Percentiles rank a stretch among this genome's conserved stretches.
These are phyloP conservation scores for Coenonympha arcania DNA, from an alignment of 2,888 invertebrate species.

Conservation along the genomic window DNA sequence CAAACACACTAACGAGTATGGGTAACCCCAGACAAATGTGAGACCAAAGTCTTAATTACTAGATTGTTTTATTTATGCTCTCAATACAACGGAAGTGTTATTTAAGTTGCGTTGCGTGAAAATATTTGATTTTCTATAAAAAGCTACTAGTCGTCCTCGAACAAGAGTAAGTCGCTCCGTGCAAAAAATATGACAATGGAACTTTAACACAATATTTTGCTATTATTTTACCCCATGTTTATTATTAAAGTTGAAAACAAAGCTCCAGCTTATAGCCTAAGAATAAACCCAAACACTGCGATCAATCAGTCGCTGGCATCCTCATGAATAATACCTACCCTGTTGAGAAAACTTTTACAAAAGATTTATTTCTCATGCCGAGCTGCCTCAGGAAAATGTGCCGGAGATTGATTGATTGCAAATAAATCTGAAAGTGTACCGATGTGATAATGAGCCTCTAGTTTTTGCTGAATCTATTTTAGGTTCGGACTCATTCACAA, in stretches of 20 bases:
- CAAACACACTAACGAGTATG: no score
- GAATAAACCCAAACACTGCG: constrained; percentile 42
- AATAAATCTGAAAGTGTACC: constrained; percentile 41
- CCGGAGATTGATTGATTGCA: constrained; percentile 66
- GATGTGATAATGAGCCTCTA: constrained; percentile 4
- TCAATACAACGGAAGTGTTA: no score
- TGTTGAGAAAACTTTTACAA: constrained; percentile 64
- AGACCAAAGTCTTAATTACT: no score
- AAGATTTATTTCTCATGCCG: constrained; percentile 64
- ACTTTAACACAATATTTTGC: background rate
- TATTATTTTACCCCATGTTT: background rate
- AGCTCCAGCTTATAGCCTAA: background rate
- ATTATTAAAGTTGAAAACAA: constrained; percentile 3
- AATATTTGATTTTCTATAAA: no score
- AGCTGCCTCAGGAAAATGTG: constrained; percentile 48
- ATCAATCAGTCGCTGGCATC: constrained; percentile 66
- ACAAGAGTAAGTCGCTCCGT: no score
- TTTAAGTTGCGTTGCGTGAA: no score
- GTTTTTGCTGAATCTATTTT: background rate
- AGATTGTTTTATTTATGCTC: no score
- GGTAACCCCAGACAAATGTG: no score
- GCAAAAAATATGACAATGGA: no score
- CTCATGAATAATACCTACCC: constrained; percentile 69
- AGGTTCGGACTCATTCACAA: background rate
- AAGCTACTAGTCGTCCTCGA: no score